Evolutionary conservation across 2,888 invertebrate genomes (phyloP), one percentile per base, ranked within the genome.

Genomic region (Acrobasis consociella): DNA sequence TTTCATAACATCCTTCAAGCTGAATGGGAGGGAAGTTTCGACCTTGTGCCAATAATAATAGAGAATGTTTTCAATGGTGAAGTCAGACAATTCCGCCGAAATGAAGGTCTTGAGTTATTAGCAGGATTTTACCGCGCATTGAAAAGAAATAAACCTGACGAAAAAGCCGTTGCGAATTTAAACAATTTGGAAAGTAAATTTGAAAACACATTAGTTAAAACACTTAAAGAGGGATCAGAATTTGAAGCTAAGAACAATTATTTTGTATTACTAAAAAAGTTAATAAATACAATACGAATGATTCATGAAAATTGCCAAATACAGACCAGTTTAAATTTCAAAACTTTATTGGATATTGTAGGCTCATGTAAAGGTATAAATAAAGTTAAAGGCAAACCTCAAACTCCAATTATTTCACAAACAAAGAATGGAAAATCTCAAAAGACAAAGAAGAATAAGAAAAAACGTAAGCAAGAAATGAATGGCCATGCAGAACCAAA

Each of bases 41-140:
- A 90, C 53, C 85, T 97, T 58, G 88, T 94, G 3, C 91, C 93
- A 0, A 75, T 93, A 59, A 77, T 96, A 60, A 86, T 94, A n/a
- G 87, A 93, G 31, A 94, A 94, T 74, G 89, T 94, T 61, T 95
- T 96, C 65, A 92, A 93, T 62, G 80, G 85, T 16, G 91, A 93
- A 17, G 93, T 95, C 2, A 91, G 96, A 65, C 94, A 94, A 39
- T 96, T 94, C 73, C 91, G 95, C 31, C 93, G 95, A 52, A 94
- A 93, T 67, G 96, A 96, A 85, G 95, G 95, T 0, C 74, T 95
- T 1, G 95, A 96, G 74, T 83, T 96, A 64, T 78, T 96, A 55
- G 86, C 90, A n/a, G 87, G 94, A 3, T 95, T 96, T 69, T 96
- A 95, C 78, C 90, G 92, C 58, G 94, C 95, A 71, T 83, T 94